A percentile compares a stretch with the other conserved stretches of the same genome.
These are phyloP conservation scores for Caretta caretta DNA, from an alignment of 2,113 vertebrate species.

Conservation along the genomic window DNA sequence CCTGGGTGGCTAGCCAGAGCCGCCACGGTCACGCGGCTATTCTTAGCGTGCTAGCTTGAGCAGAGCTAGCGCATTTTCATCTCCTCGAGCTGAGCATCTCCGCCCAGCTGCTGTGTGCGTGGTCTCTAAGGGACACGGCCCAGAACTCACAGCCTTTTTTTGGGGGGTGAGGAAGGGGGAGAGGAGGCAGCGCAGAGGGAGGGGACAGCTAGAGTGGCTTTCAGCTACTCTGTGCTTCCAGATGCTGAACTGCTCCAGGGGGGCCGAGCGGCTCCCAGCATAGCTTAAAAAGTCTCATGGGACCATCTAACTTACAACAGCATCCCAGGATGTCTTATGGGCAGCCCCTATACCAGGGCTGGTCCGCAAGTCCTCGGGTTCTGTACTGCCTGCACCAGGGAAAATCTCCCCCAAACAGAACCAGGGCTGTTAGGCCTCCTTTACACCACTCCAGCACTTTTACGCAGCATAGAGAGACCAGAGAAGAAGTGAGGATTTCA, in stretches of 20 bases:
- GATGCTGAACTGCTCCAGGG: background rate
- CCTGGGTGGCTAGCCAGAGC: no score
- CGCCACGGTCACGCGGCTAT: no score
- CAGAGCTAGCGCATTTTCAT: background rate
- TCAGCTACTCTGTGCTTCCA: background rate
- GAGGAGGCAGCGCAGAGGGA: no score
- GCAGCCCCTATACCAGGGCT: background rate
- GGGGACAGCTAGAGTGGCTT: background rate
- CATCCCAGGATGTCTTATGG: background rate
- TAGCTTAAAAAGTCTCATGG: background rate
- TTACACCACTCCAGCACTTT: background rate
- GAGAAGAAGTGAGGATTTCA: background rate
- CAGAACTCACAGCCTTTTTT: background rate
- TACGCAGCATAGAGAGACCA: background rate
- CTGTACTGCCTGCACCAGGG: accelerated
- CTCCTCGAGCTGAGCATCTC: background rate
- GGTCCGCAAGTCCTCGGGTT: background rate
- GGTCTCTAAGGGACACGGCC: background rate
- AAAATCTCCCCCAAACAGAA: conserved; percentile 15
- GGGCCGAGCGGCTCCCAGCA: background rate
- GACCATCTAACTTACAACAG: background rate
- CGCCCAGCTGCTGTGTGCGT: no score
- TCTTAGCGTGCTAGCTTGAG: no score
- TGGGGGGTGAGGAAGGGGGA: no score
- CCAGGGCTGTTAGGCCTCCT: background rate